Percentiles rank a stretch among this genome's conserved stretches.
phyloP scores from a whole-genome alignment of 2,113 vertebrate genomes.

The Neoarius graeffei region DNA sequence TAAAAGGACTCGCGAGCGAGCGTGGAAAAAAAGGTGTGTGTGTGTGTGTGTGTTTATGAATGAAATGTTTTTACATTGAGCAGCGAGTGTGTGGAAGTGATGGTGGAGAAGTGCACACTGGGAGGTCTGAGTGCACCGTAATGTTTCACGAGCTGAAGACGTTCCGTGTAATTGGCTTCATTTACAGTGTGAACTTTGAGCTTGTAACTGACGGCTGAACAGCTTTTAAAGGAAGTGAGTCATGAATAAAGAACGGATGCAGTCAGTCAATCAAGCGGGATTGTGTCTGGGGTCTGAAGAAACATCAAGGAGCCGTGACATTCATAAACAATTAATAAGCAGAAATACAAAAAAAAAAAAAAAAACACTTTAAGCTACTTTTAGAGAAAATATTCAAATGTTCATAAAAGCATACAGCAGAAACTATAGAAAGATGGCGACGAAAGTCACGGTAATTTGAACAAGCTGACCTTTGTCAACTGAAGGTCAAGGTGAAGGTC shows the following conservation, averaged over 20 bases:
- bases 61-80: background rate
- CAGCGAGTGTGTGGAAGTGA: background rate
- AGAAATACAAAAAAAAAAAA: background rate
- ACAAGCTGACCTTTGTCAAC: no score
- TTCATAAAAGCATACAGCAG: no score
- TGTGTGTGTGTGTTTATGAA: background rate
- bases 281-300: background rate
- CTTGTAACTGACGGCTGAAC: background rate
- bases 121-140: background rate
- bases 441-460: no score
- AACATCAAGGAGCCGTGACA: background rate
- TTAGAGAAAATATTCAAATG: background rate
- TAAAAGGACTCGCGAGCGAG: background rate
- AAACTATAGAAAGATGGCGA: no score
- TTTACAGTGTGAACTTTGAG: background rate
- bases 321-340: background rate
- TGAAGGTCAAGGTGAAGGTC: no score
- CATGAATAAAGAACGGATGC: background rate
- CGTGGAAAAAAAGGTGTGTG: background rate
- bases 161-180: constrained; percentile 14
- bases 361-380: background rate
- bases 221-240: background rate
- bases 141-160: background rate
- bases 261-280: background rate
- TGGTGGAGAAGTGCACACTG: background rate